phyloP scores from a whole-genome alignment of 2,797 vertebrate genomes.

The Anableps anableps region DNA sequence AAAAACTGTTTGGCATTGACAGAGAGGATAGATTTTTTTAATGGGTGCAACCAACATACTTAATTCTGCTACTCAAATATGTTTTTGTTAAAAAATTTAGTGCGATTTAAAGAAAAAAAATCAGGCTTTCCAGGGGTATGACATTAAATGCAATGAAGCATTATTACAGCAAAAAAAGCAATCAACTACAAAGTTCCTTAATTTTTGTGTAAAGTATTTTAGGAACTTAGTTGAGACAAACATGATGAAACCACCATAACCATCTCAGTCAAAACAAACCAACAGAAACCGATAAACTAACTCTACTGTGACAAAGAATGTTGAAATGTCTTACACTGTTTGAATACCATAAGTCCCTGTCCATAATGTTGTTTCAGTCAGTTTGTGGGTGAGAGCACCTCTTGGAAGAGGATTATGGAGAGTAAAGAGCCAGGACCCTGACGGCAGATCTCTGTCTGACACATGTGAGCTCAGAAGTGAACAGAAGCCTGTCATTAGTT shows the following conservation, averaged over 20 bases:
- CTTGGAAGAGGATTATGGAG: conserved; percentile 10
- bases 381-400: conserved; percentile 14
- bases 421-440: conserved; percentile 46
- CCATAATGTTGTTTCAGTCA: neutral
- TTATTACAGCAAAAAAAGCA: neutral
- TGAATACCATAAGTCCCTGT: neutral
- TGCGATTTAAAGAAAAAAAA: neutral
- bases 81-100: neutral
- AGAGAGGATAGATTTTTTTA: neutral
- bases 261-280: neutral
- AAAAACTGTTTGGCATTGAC: neutral
- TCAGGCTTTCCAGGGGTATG: neutral
- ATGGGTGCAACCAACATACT: neutral
- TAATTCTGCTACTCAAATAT: neutral
- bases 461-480: conserved; percentile 51
- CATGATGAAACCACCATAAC: neutral
- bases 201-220: neutral
- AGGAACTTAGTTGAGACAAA: neutral
- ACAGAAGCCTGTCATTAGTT: conserved; percentile 58
- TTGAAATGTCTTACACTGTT: neutral
- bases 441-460: conserved; percentile 44
- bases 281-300: neutral
- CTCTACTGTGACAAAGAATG: neutral
- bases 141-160: neutral
- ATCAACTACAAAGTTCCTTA: neutral